Base-by-base conservation (phyloP, 2,797 vertebrate species). In the Silurus aristotelis region DNA sequence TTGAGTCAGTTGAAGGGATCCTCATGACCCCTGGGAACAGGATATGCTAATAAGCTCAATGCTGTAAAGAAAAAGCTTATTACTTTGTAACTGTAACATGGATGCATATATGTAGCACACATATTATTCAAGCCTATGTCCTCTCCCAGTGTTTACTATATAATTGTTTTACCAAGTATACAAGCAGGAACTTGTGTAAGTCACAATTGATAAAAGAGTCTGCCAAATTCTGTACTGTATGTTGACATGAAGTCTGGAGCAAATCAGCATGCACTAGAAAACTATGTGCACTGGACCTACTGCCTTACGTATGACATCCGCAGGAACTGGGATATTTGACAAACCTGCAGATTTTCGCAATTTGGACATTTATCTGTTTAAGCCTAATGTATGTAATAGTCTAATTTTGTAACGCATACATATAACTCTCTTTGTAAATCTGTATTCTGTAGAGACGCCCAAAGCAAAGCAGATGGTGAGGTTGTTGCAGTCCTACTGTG, bases 391-490 rank as follows among this genome's bases (percentile, higher is more conserved):
- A 60, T 80, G 77, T 63, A 73, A 22, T 76, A 38, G 66, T 80
- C n/a, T 52, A 20, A 67, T 52, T 48, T 10, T 67, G 46, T 63
- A 66, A 27, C 15, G 43, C 77, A 0, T 60, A 56, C 13, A 27
- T 27, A 22, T 60, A 20, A 22, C 27, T 9, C n/a, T 10, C 22
- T 31, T 48, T 66, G 27, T 56, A 5, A 5, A 60, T 80, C 76
- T n/a, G 38, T 83, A 38, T 86, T 83, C 71, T 15, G 73, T 61
- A 60, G 85, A 70, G 31, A 43, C 52, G n/a, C 48, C 72, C 27
- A 56, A 48, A 55, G 71, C 8, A 14, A 78, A 77, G 64, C 85
- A 86, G 85, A 79, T 79, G 85, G 73, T 72, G 73, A 71, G 85
- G 56, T 71, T 77, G 68, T 38, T 72, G 58, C 73, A 83, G 46